Base-by-base conservation (phyloP, 2,797 vertebrate genomes). In the Cyprinella venusta region DNA sequence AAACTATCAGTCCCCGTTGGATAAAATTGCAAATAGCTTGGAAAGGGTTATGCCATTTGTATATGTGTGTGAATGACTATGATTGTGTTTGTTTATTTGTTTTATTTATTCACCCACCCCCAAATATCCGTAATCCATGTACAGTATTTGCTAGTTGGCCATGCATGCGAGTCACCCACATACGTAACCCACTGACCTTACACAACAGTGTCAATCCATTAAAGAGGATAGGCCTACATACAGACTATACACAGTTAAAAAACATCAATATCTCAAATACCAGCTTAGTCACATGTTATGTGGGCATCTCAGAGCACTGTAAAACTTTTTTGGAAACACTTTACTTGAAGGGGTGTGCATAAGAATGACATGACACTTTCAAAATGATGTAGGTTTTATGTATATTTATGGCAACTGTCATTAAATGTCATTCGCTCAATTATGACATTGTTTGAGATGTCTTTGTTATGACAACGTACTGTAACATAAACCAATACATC, bases 221-320 rank as follows among this genome's bases (percentile, higher is more conserved):
- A 64, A 74, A 74, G 26, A 26, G 6, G n/a, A 82, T 26, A 74
- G 40, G 67, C 61, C 45, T 38, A 74, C 71, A 52, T 74, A 72
- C 42, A 81, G 59, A 72, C 13, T 33, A 24, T 59, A 72, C 38
- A 71, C 50, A 59, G 52, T 80, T 15, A 33, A 48, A 48, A 16
- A 69, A 72, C 74, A 63, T 65, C 80, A 2, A 82, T 75, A 82
- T 65, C n/a, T 82, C 33, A 75, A 67, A 75, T 75, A 74, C 45
- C 19, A 67, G 45, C 33, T 54, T 52, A 82, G 42, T 82, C 80
- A 52, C 67, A 21, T 65, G 9, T 52, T 52, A 82, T 75, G 36
- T 82, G n/a, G 15, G 59, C 10, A 38, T 50, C 38, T 80, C 24
- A 45, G 21, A 30, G 59, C 13, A 38, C 40, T 36, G 30, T 50